phyloP scores from a whole-genome alignment of 2,888 invertebrate genomes.

The Drosophila lutescens region DNA sequence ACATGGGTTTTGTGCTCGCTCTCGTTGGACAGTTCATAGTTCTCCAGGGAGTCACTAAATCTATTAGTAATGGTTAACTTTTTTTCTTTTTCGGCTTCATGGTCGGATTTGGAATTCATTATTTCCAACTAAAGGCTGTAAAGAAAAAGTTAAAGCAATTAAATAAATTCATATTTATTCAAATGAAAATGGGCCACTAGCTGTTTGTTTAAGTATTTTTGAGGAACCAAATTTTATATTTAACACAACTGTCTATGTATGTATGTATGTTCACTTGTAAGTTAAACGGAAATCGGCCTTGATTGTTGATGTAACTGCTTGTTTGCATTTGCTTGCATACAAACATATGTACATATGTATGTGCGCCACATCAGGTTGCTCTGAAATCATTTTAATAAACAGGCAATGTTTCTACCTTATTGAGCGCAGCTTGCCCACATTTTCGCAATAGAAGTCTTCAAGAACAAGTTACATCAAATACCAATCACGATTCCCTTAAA shows the following conservation, averaged over 20 bases:
- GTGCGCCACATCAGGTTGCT: neutral
- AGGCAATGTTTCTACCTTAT: neutral
- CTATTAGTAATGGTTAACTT: conserved; percentile 32
- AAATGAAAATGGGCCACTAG: no score
- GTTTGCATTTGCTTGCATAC: conserved; percentile 2
- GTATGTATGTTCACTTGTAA: neutral
- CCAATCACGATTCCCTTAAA: neutral
- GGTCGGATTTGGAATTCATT: conserved; percentile 39
- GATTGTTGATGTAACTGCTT: conserved; percentile 1
- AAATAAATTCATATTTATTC: no score
- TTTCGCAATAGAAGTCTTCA: neutral
- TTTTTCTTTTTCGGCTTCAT: conserved; percentile 35
- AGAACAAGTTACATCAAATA: neutral
- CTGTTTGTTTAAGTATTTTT: neutral
- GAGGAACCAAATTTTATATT: neutral
- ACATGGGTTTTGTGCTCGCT: conserved; percentile 10
- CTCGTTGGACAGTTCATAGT: conserved; percentile 31
- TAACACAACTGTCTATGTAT: neutral
- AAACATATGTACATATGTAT: neutral
- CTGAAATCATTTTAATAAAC: neutral
- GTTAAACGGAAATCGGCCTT: neutral
- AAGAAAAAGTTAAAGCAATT: neutral
- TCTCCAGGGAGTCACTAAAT: conserved; percentile 27
- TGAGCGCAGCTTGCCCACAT: neutral
- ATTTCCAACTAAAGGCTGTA: conserved; percentile 17